These are phyloP conservation scores for Toxotes lorentzi DNA, from an alignment of 2,797 vertebrate genomes.

Conservation along the genomic window DNA sequence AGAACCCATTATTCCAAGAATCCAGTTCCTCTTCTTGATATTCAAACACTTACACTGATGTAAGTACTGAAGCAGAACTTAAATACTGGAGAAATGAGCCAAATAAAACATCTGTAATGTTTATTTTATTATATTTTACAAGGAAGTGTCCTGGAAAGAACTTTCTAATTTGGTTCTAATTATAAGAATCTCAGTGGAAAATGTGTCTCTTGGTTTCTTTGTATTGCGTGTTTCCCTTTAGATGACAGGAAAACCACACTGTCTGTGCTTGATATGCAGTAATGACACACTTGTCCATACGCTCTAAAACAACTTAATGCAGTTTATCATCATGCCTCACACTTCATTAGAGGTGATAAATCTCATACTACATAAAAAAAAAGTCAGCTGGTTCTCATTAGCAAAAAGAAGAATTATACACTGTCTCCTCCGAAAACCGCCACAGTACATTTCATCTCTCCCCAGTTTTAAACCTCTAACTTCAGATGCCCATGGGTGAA, in stretches of 20 bases:
- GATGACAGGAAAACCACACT: not conserved
- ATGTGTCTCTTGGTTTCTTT: constrained; percentile 4
- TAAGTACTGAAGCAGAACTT: not conserved
- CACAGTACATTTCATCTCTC: constrained; percentile 8
- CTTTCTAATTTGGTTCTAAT: not conserved
- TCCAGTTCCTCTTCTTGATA: not conserved
- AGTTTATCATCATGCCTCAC: not conserved
- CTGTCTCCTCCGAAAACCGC: constrained; percentile 26
- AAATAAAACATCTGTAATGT: not conserved
- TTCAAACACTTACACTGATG: not conserved
- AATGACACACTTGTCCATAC: not conserved
- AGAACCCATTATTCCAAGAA: not conserved
- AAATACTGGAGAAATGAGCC: not conserved
- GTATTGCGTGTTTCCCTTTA: not conserved
- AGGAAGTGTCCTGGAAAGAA: not conserved
- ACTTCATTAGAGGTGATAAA: not conserved
- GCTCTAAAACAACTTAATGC: not conserved
- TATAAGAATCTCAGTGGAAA: not conserved
- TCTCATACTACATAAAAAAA: not conserved
- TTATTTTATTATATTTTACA: not conserved
- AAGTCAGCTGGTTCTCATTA: constrained; percentile 4
- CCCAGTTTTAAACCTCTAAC: constrained; percentile 31
- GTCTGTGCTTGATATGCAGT: not conserved
- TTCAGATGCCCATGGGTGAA: constrained; percentile 29
- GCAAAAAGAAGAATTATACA: constrained; percentile 10